Base-by-base conservation (phyloP, 2,888 invertebrate species). In the Conops quadrifasciatus region DNA sequence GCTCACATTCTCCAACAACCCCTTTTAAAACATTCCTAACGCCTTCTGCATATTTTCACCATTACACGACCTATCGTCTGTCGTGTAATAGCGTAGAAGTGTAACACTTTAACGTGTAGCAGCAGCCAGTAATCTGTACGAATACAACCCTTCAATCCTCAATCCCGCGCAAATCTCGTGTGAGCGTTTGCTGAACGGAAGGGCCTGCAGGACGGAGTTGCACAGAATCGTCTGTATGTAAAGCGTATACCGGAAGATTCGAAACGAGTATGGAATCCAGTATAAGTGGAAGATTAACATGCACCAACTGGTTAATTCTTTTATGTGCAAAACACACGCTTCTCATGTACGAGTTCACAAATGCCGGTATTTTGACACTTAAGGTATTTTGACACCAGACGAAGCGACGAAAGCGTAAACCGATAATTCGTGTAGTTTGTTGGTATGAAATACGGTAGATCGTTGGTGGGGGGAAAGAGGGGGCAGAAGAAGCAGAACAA, bases 241-340 rank as follows among this genome's bases (percentile, higher is more conserved):
- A 19, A 21, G 36, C 9, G 24, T n/a, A 24, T 56, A 13, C 53
- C 53, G 53, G 36, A 36, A 36, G 36, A 9, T 7, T 4, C 36
- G 9, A 7, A 9, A 56, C 19, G 2, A 60, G 11, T 60, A n/a
- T 16, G 21, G 21, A 59, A 59, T 59, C 13, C 28, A 5, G 16
- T 60, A 36, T 30, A 36, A 43, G 30, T 60, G n/a, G 43, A 43
- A 19, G 60, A 60, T 60, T 60, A 36, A 60, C 60, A 60, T 36
- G 19, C 2, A n/a, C 19, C 4, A 36, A 36, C 36, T 36, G 36
- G 36, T 36, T 36, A 36, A 36, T 9, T 36, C 36, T 36, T 7
- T 36, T 4, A 9, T 36, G 9, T 36, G 36, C 36, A 36, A 36
- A 36, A 36, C 9, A 36, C 36, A 36, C 4, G 36, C 36, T 7